Evolutionary conservation across 2,888 invertebrate genomes (phyloP), one percentile per base, ranked within the genome.

Genomic region (Cinara cedri): DNA sequence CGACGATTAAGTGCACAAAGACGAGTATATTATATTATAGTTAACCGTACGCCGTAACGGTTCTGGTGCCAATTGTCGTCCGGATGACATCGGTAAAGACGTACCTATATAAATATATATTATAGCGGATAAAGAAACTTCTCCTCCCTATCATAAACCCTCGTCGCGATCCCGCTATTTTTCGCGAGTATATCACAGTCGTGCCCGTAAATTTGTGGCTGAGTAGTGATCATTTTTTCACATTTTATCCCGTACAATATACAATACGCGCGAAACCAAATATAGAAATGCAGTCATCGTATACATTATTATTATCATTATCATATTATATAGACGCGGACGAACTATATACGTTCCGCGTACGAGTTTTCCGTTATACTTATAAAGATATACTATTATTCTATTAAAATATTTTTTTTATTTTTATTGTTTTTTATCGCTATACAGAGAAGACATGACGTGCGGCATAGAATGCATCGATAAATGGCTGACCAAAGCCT

Each of bases 401-500:
- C 14, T 14, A 46, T 14, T 21, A 14, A 65, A 65, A 14, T 21
- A 21, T 51, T 26, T 26, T 3, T 24, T n/a, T 13, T 10, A 1
- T 16, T 16, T 21, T 71, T n/a, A n/a, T n/a, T 34, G 34, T 24
- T 55, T 26, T 62, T 49, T 60, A 24, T 46, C 60, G 19, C 34
- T 16, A 42, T 21, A 11, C 60, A 34, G 34, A 34, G 3, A 34
- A 76, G 66, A 57, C 34, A 78, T 78, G 78, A 60, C 78, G 70
- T 78, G 78, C 16, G 78, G 78, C 21, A 70, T 78, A 19, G 78
- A 82, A 21, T 91, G 91, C 85, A 93, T 95, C 83, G 95, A 95
- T 86, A 90, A 91, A 83, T 87, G 91, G 84, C 88, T 95, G 75
- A 94, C 94, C 86, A 89, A 89, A 85, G 90, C 92, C 81, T 95